Base-by-base conservation (phyloP, 1,140 invertebrate genomes). In the Ostrea edulis region DNA sequence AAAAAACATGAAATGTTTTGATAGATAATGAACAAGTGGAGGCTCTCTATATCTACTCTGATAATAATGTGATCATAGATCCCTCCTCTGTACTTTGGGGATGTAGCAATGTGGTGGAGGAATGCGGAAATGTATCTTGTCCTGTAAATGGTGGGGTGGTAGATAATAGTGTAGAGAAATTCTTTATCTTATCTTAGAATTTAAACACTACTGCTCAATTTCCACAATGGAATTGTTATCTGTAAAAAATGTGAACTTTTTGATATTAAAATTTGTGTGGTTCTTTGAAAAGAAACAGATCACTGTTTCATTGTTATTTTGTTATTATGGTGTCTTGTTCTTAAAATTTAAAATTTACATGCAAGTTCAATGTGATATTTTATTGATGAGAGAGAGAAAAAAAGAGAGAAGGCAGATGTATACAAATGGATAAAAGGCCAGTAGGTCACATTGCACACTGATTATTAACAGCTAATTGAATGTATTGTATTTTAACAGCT, bases 401-500 rank as follows among this genome's bases (percentile, higher is more conserved):
- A 62, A 17, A 62, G 17, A 62, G 7, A 62, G 17, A 20, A 58
- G 20, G 55, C 55, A 20, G 35, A 44, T 44, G 35, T 44, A 44
- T 44, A 44, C 35, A 1, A 44, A 1, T 44, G 5, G 2, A 62
- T 62, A 2, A 62, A 62, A 20, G 55, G 8, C 17, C 17, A 62
- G 55, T n/a, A 20, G 20, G 14, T 20, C 0, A 20, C 55, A 62
- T 17, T n/a, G n/a, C n/a, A 55, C 54, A 11, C 17, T 11, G 54
- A 3, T 20, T 17, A 62, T 62, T 62, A 62, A 20, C 17, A 62
- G 55, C 17, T 20, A 62, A 62, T 4, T 17, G n/a, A 58, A 17
- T 55, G 0, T 55, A 9, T 55, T 55, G 2, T 2, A 55, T 35
- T 29, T 62, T 14, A n/a, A 29, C 84, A 94, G 93, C 89, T 81